Base-by-base conservation (phyloP, 1,140 invertebrate genomes). In the Dendrolimus punctatus region DNA sequence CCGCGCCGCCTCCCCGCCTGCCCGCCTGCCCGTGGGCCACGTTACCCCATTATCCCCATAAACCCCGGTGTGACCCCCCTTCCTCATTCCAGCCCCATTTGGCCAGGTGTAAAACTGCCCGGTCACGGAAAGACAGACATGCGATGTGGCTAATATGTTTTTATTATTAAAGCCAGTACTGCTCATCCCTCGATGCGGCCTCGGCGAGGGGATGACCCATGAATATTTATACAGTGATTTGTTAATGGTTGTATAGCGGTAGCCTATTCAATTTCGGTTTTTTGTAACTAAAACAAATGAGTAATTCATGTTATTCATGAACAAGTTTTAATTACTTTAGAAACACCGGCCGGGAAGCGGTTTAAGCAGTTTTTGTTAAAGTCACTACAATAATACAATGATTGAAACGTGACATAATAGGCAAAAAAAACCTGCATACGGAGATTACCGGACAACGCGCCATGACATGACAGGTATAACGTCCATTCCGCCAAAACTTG, bases 141-240 rank as follows among this genome's bases (percentile, higher is more conserved):
- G 81, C 81, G 70, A 85, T 85, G 81, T 71, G 68, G 72, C 81
- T 85, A 85, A 85, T 85, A 85, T 76, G 81, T 82, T 85, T 81
- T 82, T 82, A 82, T 82, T 82, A 82, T 82, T 79, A 81, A 80
- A 79, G 66, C 67, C 66, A 66, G 64, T 72, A 80, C 76, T 78
- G 76, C 69, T 66, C 69, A 79, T 77, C 76, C 71, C 71, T 68
- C 55, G 52, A 57, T 23, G 23, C 55, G 58, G 41, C 60, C 23
- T 40, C 40, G 52, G 52, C 60, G 52, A 66, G 66, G 76, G 76
- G 73, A 77, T 77, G 70, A 75, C 57, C 67, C 57, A 76, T 78
- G 72, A 76, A 82, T 85, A 80, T 81, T 76, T 68, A 77, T 79
- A 68, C 71, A 71, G 71, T 78, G 79, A 82, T 82, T 85, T 82